phyloP scores from a whole-genome alignment of 2,113 vertebrate genomes.

The Nesoenas mayeri region DNA sequence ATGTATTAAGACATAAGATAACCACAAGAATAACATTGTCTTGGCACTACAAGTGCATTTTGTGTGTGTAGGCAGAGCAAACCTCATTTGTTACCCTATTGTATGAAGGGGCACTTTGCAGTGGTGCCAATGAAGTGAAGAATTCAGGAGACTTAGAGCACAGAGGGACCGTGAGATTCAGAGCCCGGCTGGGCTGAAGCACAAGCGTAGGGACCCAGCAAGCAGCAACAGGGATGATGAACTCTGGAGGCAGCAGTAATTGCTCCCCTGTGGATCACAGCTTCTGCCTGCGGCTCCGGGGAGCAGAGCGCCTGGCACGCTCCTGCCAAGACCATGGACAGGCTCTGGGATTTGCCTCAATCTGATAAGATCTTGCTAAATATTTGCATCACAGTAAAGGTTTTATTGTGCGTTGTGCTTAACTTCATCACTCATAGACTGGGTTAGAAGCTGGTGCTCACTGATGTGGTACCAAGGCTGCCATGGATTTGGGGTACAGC shows the following conservation, averaged over 20 bases:
- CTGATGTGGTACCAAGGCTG: background rate
- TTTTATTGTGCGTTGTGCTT: background rate
- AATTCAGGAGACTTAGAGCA: background rate
- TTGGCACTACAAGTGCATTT: background rate
- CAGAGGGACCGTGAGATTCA: background rate
- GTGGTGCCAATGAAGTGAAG: fast-evolving
- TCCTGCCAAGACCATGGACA: background rate
- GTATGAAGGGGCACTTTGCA: background rate
- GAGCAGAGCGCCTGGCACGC: background rate
- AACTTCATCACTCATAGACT: background rate
- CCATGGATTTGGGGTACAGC: background rate
- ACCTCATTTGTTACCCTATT: background rate
- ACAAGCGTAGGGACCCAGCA: fast-evolving
- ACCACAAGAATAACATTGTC: background rate
- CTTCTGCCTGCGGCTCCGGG: background rate
- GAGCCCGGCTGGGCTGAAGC: background rate
- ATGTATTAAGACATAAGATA: background rate
- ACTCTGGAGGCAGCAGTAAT: background rate
- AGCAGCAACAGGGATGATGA: fast-evolving
- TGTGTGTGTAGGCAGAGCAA: background rate
- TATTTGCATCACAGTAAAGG: background rate
- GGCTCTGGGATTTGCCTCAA: background rate
- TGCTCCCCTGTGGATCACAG: background rate
- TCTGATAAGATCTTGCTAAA: background rate
- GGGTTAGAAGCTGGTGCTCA: background rate